These are phyloP conservation scores for Dicerorhinus sumatrensis DNA, from an alignment of 2,113 vertebrate species.

Conservation along the genomic window DNA sequence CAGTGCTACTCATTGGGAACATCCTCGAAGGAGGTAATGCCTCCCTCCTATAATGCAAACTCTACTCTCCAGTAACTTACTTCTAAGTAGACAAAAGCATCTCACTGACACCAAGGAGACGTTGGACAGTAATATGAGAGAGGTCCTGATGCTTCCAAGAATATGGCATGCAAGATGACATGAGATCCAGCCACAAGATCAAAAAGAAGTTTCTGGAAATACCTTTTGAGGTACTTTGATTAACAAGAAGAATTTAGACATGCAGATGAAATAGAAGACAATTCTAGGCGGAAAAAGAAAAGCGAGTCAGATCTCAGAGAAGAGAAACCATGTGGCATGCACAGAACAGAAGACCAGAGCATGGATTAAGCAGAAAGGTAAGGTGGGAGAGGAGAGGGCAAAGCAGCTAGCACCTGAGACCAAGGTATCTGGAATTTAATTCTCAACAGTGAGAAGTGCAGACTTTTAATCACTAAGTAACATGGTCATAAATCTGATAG, in stretches of 20 bases:
- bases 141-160: neutral
- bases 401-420: neutral
- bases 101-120: neutral
- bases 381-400: rapidly evolving
- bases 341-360: neutral
- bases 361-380: neutral
- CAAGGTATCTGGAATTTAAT: neutral
- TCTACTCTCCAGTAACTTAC: neutral
- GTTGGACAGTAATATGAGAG: neutral
- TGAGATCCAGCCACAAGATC: neutral
- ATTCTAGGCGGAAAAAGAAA: neutral
- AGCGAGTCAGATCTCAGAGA: no score
- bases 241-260: neutral
- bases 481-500: neutral
- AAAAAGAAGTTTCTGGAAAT: neutral
- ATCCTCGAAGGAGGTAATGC: no score
- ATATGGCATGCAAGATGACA: neutral
- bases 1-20: neutral
- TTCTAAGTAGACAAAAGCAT: neutral
- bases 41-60: neutral
- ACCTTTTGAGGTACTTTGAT: neutral
- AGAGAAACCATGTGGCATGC: rapidly evolving
- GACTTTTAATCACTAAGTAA: neutral
- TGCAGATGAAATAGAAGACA: neutral
- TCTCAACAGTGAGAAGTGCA: neutral